Percentiles rank a stretch among this genome's conserved stretches.
These are phyloP conservation scores for Leucoma salicis DNA, from an alignment of 2,888 invertebrate genomes.

Conservation along the genomic window DNA sequence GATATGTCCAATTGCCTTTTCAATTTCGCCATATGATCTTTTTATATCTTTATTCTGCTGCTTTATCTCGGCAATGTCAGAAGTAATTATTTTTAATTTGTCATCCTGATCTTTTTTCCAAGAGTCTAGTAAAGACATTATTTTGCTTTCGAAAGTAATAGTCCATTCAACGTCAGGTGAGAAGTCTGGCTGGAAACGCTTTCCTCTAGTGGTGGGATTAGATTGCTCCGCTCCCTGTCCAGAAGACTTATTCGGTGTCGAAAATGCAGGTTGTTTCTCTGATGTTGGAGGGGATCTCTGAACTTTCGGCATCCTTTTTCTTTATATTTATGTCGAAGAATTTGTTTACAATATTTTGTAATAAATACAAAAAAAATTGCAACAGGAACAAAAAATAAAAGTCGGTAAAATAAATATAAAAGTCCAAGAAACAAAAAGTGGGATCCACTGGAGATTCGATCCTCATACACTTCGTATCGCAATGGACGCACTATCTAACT, in stretches of 20 bases:
- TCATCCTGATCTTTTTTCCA: neutral
- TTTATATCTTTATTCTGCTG: neutral
- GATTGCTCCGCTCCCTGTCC: neutral
- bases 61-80: neutral
- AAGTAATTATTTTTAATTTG: neutral
- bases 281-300: neutral
- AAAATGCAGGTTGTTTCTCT: neutral
- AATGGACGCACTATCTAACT: too few relatives aligned
- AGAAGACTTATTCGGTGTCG: neutral
- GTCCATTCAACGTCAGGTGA: neutral
- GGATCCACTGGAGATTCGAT: too few relatives aligned
- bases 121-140: neutral
- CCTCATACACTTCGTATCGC: too few relatives aligned
- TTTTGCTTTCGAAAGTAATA: neutral
- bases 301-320: neutral
- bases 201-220: neutral
- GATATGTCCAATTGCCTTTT: neutral
- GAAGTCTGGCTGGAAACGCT: neutral
- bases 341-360: too few relatives aligned
- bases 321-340: too few relatives aligned
- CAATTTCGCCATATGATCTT: neutral
- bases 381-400: too few relatives aligned
- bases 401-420: too few relatives aligned
- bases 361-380: too few relatives aligned
- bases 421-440: too few relatives aligned